Conservation (phyloP, 2,888 invertebrate genomes). For the Drosophila sordidula region DNA sequence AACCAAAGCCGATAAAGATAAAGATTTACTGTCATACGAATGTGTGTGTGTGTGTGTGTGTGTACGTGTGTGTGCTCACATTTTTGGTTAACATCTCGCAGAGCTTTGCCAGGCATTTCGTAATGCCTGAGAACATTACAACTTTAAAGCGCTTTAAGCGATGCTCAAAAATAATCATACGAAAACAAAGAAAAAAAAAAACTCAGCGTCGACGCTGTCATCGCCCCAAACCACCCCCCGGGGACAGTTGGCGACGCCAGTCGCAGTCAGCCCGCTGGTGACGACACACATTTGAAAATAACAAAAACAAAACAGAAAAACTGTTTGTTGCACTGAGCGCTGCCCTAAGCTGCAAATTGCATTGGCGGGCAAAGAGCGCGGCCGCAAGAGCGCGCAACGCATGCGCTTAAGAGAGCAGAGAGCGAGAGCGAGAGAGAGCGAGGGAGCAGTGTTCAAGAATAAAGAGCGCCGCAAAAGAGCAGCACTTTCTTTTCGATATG, state of each 20-base stretch:
- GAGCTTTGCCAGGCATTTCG: conserved; percentile 24
- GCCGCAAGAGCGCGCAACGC: conserved; percentile 15
- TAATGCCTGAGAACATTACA: conserved; percentile 58
- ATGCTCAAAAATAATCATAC: conserved; percentile 18
- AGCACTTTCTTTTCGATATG: conserved; percentile 67
- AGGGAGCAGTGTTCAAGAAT: conserved; percentile 10
- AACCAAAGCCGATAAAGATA: conserved; percentile 70
- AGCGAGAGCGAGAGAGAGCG: conserved; percentile 5
- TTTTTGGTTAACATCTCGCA: conserved; percentile 29
- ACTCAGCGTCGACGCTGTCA: conserved; percentile 16
- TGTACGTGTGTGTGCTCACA: conserved; percentile 8
- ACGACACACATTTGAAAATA: conserved; percentile 75
- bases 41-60: conserved; percentile 3
- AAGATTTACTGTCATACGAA: conserved; percentile 47
- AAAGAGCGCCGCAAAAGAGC: conserved; percentile 49
- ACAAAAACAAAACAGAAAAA: conserved; percentile 21
- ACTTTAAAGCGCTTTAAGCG: conserved; percentile 64
- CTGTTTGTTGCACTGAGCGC: conserved; percentile 57
- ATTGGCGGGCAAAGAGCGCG: conserved; percentile 22
- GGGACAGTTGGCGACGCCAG: neutral
- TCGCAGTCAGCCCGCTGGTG: conserved; percentile 50
- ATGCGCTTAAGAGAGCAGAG: conserved; percentile 26
- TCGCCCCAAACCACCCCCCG: conserved; percentile 9
- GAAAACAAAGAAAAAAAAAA: neutral
- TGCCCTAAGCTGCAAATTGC: conserved; percentile 33